Base-by-base conservation (phyloP, 2,888 invertebrate species). In the Lepidonotus clava region DNA sequence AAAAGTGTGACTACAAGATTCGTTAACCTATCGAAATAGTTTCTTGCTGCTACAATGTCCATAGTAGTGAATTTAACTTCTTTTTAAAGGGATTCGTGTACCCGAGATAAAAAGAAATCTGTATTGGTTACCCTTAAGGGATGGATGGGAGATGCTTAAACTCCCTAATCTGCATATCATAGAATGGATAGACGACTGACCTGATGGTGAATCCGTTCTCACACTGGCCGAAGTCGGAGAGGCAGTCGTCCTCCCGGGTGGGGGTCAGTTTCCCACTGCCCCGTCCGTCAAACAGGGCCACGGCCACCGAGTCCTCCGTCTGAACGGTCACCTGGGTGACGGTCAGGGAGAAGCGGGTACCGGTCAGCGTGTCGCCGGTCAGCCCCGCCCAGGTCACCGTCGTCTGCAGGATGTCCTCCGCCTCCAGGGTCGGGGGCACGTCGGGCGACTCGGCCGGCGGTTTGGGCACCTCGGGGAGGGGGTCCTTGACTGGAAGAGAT, bases 181-280 rank as follows among this genome's bases (percentile, higher is more conserved):
- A n/a, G n/a, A n/a, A n/a, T n/a, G n/a, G n/a, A n/a, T n/a, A n/a
- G n/a, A n/a, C n/a, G n/a, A n/a, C n/a, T n/a, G 11, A 51, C 76
- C 76, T 76, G 40, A 76, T 36, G 0, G 76, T 76, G 76, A 76
- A 1, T 76, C 76, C 76, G 38, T 76, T 38, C 4, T 14, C 38
- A 38, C 76, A 76, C n/a, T 34, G 34, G 38, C 36, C n/a, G 76
- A 76, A 76, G 40, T 76, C 38, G 34, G 76, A 34, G 1, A 76
- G 76, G 18, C 76, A 76, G 38, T 24, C 36, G 76, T 76, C 40
- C 38, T 36, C 76, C 1, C 40, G 4, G 18, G 38, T 76, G 0
- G 76, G 76, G 2, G 36, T 34, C 1, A 76, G 76, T 1, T n/a
- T 40, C 0, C 38, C 76, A 38, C 38, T 40, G 40, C 76, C 76